Evolutionary conservation across 2,888 invertebrate genomes (phyloP).

Genomic region (Carterocephalus palaemon): DNA sequence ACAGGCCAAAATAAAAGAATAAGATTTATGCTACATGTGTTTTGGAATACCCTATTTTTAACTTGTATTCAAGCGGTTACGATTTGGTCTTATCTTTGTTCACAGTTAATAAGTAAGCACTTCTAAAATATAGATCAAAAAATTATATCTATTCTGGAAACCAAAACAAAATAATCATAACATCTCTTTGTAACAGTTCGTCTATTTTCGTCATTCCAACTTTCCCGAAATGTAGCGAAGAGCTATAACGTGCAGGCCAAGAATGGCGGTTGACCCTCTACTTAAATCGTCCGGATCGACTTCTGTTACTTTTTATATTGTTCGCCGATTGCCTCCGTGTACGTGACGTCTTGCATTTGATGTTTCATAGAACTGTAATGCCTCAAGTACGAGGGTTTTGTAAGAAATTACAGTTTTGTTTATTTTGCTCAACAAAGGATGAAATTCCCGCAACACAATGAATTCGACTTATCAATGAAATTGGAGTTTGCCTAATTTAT

Average conservation of each 20-base stretch:
- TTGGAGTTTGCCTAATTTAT: constrained; percentile 24
- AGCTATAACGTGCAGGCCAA: constrained; percentile 43
- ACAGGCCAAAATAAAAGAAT: not conserved
- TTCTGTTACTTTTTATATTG: constrained; percentile 49
- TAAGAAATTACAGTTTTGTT: constrained; percentile 16
- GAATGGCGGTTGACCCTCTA: constrained; percentile 45
- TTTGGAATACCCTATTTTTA: not conserved
- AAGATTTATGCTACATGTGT: not conserved
- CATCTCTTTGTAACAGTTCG: too few relatives aligned
- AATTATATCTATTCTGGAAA: too few relatives aligned
- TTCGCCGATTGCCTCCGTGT: constrained; percentile 38
- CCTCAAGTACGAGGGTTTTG: constrained; percentile 29
- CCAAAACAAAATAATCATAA: too few relatives aligned
- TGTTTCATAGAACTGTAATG: constrained; percentile 36
- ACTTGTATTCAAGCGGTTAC: too few relatives aligned
- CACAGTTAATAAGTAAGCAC: too few relatives aligned
- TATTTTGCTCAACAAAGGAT: not conserved
- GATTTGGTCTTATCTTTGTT: not conserved
- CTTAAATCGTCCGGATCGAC: constrained; percentile 46
- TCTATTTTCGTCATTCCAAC: constrained; percentile 22
- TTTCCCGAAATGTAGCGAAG: constrained; percentile 28
- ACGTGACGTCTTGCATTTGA: constrained; percentile 49
- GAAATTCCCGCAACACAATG: constrained; percentile 1
- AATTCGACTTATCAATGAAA: too few relatives aligned
- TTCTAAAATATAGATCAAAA: too few relatives aligned